Conservation (phyloP, 1,140 invertebrate genomes). For the Eurosta solidaginis region DNA sequence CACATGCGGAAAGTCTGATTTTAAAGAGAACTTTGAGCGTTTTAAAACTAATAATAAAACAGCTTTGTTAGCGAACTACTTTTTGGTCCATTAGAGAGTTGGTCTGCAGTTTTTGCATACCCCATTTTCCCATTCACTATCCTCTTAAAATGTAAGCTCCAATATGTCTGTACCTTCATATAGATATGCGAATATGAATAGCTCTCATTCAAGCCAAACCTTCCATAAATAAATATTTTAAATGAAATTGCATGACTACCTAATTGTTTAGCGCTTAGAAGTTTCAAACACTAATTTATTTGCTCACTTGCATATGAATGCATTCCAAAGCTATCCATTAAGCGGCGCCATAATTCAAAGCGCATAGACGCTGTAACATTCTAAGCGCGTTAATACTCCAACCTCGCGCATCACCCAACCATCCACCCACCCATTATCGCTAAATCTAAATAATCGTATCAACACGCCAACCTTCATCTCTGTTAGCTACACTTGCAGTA, state of each 20-base stretch:
- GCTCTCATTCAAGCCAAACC: too few relatives aligned
- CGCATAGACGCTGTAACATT: background rate
- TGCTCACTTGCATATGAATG: background rate
- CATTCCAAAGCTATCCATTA: background rate
- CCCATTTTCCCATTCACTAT: too few relatives aligned
- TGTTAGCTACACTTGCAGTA: background rate
- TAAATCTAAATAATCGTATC: background rate
- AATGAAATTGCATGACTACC: background rate
- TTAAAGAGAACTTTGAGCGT: too few relatives aligned
- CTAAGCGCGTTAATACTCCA: background rate
- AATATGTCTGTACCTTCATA: too few relatives aligned
- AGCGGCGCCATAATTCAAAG: background rate
- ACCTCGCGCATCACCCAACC: background rate
- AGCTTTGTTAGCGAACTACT: too few relatives aligned
- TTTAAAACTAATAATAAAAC: too few relatives aligned
- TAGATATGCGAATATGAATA: too few relatives aligned
- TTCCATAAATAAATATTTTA: too few relatives aligned
- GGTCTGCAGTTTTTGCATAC: too few relatives aligned
- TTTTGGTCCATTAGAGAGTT: too few relatives aligned
- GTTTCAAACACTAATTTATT: background rate
- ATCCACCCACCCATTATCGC: background rate
- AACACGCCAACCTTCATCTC: background rate
- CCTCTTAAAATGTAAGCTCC: too few relatives aligned
- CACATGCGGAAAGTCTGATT: too few relatives aligned
- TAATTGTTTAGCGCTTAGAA: background rate